Conservation (phyloP, 2,113 vertebrate species). For the Upupa epops region DNA sequence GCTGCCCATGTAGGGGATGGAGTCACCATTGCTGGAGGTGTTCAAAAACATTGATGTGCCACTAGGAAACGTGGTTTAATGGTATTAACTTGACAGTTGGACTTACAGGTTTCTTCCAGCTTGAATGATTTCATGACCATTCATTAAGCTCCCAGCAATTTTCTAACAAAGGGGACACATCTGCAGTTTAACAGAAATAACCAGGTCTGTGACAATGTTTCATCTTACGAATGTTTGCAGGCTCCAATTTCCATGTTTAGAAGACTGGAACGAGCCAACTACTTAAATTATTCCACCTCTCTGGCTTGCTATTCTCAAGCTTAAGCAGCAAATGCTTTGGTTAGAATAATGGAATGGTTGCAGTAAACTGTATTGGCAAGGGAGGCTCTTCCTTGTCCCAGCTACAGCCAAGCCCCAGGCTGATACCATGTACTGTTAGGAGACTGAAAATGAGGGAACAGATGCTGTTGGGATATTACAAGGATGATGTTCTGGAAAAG, state of each 20-base stretch:
- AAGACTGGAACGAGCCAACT: conserved; percentile 36
- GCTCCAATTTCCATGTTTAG: conserved; percentile 38
- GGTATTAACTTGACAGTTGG: no score
- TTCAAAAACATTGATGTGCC: no score
- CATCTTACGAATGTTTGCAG: not conserved
- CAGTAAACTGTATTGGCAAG: not conserved
- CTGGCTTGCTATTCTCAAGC: conserved; percentile 11
- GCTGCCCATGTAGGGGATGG: no score
- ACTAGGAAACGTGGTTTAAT: no score
- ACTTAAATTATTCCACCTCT: conserved; percentile 29
- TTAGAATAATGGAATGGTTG: conserved; percentile 13
- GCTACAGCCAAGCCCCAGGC: not conserved
- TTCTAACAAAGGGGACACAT: conserved; percentile 39
- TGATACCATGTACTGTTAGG: not conserved
- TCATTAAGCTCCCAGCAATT: conserved; percentile 24
- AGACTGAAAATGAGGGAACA: not conserved
- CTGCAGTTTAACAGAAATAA: conserved; percentile 36
- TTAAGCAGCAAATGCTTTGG: not conserved
- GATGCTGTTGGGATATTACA: not conserved
- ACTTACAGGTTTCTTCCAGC: no score
- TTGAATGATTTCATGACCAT: not conserved
- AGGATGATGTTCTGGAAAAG: not conserved
- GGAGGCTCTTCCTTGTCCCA: not conserved
- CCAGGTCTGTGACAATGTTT: not conserved
- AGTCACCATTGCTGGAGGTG: no score